A percentile compares a stretch with the other conserved stretches of the same genome.
These are phyloP conservation scores for Zoanthus gigantus DNA, from an alignment of 92 coral and sea anemone species.

Conservation along the genomic window DNA sequence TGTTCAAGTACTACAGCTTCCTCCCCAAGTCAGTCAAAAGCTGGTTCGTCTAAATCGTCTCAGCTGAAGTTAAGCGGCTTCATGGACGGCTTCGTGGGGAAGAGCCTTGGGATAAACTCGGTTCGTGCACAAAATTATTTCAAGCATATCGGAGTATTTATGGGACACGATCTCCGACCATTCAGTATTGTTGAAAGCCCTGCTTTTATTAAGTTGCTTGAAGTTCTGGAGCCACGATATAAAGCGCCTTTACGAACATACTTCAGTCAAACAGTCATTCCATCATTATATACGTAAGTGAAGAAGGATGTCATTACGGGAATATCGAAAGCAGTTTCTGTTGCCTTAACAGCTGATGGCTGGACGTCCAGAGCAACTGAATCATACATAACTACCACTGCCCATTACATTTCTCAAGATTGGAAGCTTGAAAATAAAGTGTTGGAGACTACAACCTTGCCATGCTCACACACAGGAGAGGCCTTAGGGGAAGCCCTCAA, in stretches of 20 bases:
- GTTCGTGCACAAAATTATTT: background rate
- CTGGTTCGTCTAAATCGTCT: no score
- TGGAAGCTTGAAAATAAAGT: no score
- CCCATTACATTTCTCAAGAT: no score
- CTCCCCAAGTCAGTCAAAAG: no score
- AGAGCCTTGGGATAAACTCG: no score
- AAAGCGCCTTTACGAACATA: constrained; percentile 38
- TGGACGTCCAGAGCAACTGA: constrained; percentile 58
- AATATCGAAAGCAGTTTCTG: constrained; percentile 35
- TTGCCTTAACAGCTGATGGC: constrained; percentile 50
- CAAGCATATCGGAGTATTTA: constrained; percentile 16
- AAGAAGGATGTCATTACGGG: constrained; percentile 40
- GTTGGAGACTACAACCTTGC: no score
- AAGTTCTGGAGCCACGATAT: constrained; percentile 47
- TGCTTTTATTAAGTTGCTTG: constrained; percentile 23
- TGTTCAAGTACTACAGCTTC: no score
- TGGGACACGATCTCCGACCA: constrained; percentile 27
- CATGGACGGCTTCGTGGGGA: no score
- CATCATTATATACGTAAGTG: constrained; percentile 16
- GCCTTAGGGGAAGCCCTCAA: no score
- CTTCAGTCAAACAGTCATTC: constrained; percentile 13
- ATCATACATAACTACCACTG: constrained; percentile 28
- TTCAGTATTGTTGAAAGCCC: constrained; percentile 26
- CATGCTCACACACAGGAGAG: no score
- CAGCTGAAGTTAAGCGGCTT: no score